phyloP scores from a whole-genome alignment of 1,140 invertebrate genomes.

The Drosophila teissieri region DNA sequence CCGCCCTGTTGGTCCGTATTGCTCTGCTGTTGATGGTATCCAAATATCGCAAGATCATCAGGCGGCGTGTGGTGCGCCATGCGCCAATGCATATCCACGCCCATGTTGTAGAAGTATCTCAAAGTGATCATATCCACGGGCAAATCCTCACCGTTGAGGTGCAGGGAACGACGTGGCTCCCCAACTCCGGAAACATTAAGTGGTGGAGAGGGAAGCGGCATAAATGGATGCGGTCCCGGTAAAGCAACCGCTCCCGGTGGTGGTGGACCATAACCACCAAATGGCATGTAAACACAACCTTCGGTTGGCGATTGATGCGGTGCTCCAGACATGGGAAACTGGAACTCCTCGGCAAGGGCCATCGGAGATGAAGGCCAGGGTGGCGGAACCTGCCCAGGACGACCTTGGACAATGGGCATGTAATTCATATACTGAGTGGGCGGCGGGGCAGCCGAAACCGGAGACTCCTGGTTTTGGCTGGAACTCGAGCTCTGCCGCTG shows the following conservation, averaged over 20 bases:
- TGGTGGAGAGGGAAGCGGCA: slow-evolving; percentile 11
- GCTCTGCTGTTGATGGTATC: slow-evolving; percentile 18
- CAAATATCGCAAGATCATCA: slow-evolving; percentile 2
- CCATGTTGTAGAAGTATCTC: slow-evolving; percentile 89
- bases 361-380: slow-evolving; percentile 37
- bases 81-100: slow-evolving; percentile 86
- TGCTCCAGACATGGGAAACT: slow-evolving; percentile 18
- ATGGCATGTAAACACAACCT: slow-evolving; percentile 57
- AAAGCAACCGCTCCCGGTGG: slow-evolving; percentile 6
- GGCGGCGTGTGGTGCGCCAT: slow-evolving; percentile 49
- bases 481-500: slow-evolving; percentile 7
- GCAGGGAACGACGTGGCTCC: slow-evolving; percentile 81
- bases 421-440: slow-evolving; percentile 48
- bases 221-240: slow-evolving; percentile 16
- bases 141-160: slow-evolving; percentile 86
- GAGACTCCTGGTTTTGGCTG: background rate
- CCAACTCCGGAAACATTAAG: slow-evolving; percentile 6
- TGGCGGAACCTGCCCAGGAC: slow-evolving; percentile 7
- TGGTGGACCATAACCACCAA: slow-evolving; percentile 34
- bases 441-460: background rate
- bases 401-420: slow-evolving; percentile 28
- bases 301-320: slow-evolving; percentile 26
- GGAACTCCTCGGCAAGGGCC: slow-evolving; percentile 41
- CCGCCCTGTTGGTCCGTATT: slow-evolving; percentile 56
- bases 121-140: slow-evolving; percentile 87